Base-by-base conservation (phyloP, 2,797 vertebrate species). In the Premnoplex brunnescens region DNA sequence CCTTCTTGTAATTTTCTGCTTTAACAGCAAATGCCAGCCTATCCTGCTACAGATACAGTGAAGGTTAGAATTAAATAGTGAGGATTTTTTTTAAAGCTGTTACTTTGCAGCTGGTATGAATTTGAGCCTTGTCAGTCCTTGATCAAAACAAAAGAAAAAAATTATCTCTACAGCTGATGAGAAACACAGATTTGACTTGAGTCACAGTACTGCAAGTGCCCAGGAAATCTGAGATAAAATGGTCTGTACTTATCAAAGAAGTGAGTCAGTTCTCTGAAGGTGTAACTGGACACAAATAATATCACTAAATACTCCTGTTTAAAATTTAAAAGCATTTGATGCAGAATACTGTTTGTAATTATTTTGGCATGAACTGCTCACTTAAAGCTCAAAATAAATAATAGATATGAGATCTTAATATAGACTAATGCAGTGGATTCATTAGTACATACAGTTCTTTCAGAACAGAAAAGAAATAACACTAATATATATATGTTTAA, bases 1-100 rank as follows among this genome's bases (percentile, higher is more conserved):
- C 97, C 97, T 98, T 96, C 97, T 98, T 98, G 97, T 98, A 99
- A 98, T 98, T 98, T 98, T 98, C 97, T 98, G 98, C 97, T 98
- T 98, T 98, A 98, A 96, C 98, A 98, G 98, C 98, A 98, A 97
- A 98, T 98, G 98, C 97, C 97, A 97, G 97, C 95, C 96, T 97
- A 97, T 97, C 83, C 71, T 76, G 90, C 96, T 96, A 96, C 95
- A 97, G 96, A 97, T 97, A 95, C 71, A 59, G 90, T 69, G 73
- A 95, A 97, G 94, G 96, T 97, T 96, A 89, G 96, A 98, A 97
- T 98, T 97, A 98, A 98, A 97, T 85, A 93, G 81, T 46, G 90
- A 93, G 80, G 64, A 19, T 51, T 23, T 67, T 91, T 66, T 92
- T 67, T 92, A 78, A 88, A 93, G 87, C 71, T 88, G 78, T 73